Base-by-base conservation (phyloP, 1,140 invertebrate genomes). In the Lysiphlebus fabarum region DNA sequence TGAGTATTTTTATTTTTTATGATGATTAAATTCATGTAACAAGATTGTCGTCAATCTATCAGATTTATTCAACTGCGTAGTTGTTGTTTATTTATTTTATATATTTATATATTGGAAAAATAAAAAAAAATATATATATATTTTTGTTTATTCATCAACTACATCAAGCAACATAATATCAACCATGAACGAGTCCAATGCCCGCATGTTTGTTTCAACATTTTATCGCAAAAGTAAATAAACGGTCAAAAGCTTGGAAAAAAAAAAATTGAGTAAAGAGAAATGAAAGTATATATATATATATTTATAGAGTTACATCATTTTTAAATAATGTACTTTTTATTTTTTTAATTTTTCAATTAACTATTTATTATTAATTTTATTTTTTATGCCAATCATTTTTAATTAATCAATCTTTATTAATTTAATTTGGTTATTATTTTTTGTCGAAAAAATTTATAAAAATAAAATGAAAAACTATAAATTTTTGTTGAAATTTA, bases 141-240 rank as follows among this genome's bases (percentile, higher is more conserved):
- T 45, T 26, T 47, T 58, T 53, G 11, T 53, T 59, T 48, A 59
- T 62, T 65, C 62, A 59, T 53, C 50, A 36, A 55, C 45, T 50
- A 64, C 54, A 59, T 63, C 64, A 66, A 59, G 62, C 59, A 61
- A 37, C 55, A 59, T 34, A 43, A 66, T 61, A 67, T 66, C 71
- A 68, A 70, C 72, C 71, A 71, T 72, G 72, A 71, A 49, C 8
- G 70, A 73, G 69, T 63, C 57, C 71, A 69, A 74, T 68, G 70
- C 64, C 68, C 67, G 72, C 67, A 72, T 66, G 75, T 69, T 76
- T 76, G 73, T 68, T 76, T 75, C 72, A 40, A 65, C 66, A 69
- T 66, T 75, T 73, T 73, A 77, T 75, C 73, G 74, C 67, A 60
- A 75, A 72, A 70, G 71, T 74, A 76, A 76, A 75, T 69, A 75